A percentile compares a stretch with the other conserved stretches of the same genome.
Conservation (phyloP, 2,888 invertebrate species). For the Allacma fusca region DNA sequence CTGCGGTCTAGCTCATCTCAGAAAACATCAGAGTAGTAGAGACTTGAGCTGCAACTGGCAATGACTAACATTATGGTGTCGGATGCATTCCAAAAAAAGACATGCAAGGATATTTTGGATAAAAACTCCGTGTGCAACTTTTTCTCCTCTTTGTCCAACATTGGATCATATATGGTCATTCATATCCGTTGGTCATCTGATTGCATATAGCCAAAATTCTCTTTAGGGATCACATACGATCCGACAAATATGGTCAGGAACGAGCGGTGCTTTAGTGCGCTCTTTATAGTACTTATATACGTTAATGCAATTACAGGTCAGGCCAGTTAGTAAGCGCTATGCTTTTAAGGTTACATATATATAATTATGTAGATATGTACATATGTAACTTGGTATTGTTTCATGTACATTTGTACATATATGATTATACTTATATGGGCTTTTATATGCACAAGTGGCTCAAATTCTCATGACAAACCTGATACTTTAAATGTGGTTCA, state of each 20-base stretch:
- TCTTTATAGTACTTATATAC: too few species aligned
- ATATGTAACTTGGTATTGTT: too few species aligned
- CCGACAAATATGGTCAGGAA: background rate
- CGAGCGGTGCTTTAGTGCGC: background rate
- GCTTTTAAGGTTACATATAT: too few species aligned
- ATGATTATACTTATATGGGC: too few species aligned
- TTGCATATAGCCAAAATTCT: background rate
- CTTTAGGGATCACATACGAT: background rate
- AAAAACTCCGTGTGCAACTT: background rate
- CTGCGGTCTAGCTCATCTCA: background rate
- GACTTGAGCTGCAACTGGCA: background rate
- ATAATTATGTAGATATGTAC: too few species aligned
- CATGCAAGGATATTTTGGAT: conserved; percentile 16
- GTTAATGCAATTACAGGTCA: too few species aligned
- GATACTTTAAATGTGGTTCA: too few species aligned
- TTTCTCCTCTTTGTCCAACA: background rate
- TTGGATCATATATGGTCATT: conserved; percentile 3
- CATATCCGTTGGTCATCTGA: background rate
- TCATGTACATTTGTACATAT: too few species aligned
- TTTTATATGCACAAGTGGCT: too few species aligned
- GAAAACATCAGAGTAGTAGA: background rate
- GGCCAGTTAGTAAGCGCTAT: too few species aligned
- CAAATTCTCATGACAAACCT: too few species aligned
- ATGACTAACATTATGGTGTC: background rate
- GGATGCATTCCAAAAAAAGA: conserved; percentile 5